Base-by-base conservation (phyloP, 2,113 vertebrate genomes). In the Perca flavescens region DNA sequence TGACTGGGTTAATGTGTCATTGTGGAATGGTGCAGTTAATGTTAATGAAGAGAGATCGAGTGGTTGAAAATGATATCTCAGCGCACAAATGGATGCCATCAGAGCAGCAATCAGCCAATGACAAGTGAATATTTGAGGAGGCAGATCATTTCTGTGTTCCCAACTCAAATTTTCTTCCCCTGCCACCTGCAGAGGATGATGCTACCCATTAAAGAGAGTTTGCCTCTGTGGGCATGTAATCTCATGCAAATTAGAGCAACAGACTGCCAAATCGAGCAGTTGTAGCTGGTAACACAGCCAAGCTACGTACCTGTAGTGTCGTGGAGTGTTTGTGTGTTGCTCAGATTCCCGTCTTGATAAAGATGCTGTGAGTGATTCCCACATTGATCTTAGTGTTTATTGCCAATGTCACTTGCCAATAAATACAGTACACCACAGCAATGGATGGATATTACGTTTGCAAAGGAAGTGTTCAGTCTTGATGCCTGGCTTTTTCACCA, bases 1-100 rank as follows among this genome's bases (percentile, higher is more conserved):
- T 85, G 87, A 90, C 84, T 86, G 87, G 88, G 90, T 91, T 93
- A 93, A 93, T 91, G 80, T 80, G 75, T 85, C 89, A 76, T 65
- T 82, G 76, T 77, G 73, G 86, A 91, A 85, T 75, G 61, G 74
- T 61, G 71, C 80, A 3, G 84, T 88, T 91, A 83, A 90, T 90
- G 88, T 82, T 93, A 88, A 93, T 92, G 79, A 83, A 85, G 54
- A 74, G 83, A 86, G 60, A 85, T 21, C 71, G 79, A 83, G 76
- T 58, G 7, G 67, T 79, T 80, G 71, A 58, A 89, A 77, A 77
- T 79, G 17, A 65, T 67, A 82, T 85, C 77, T 82, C 80, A 22
- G 52, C 36, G 66, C 85, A 86, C 87, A 89, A 91, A 92, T 90
- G 84, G 80, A 88, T 86, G 91, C 78, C 87, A 90, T 86, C 77